Percentiles rank a stretch among this genome's conserved stretches.
These are phyloP conservation scores for Aporophyla nigra DNA, from an alignment of 2,888 invertebrate species.

Conservation along the genomic window DNA sequence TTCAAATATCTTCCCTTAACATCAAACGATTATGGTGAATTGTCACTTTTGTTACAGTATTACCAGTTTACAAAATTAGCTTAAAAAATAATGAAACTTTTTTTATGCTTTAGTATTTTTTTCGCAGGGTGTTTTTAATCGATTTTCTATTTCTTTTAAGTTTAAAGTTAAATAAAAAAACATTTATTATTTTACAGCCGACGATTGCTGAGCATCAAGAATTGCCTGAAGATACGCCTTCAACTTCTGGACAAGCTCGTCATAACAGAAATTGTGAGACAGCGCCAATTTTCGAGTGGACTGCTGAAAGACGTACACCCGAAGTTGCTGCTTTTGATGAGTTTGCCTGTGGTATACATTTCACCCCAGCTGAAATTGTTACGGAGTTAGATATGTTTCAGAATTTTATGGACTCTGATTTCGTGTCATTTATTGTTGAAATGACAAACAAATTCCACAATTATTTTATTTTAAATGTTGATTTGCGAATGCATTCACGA, in stretches of 20 bases:
- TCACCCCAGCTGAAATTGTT: constrained; percentile 34
- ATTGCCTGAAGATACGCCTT: constrained; percentile 37
- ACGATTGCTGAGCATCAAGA: constrained; percentile 37
- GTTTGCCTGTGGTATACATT: constrained; percentile 33
- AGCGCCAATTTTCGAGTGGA: constrained; percentile 30
- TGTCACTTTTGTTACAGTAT: constrained; percentile 34
- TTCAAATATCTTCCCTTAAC: constrained; percentile 27
- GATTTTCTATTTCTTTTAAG: constrained; percentile 32
- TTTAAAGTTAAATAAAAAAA: constrained; percentile 33
- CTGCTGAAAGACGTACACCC: constrained; percentile 37
- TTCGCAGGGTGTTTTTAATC: constrained; percentile 33
- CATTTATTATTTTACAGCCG: constrained; percentile 31
- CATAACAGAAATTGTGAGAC: constrained; percentile 26
- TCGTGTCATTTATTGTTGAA: constrained; percentile 33
- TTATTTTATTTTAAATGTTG: constrained; percentile 34
- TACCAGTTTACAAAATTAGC: constrained; percentile 32
- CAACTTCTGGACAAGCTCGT: constrained; percentile 38
- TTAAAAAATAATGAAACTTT: constrained; percentile 25
- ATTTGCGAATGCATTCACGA: constrained; percentile 51
- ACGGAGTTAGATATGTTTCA: constrained; percentile 30
- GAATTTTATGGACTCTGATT: constrained; percentile 37
- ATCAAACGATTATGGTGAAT: constrained; percentile 19
- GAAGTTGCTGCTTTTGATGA: constrained; percentile 41
- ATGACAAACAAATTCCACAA: constrained; percentile 40
- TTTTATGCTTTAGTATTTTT: constrained; percentile 18